Base-by-base conservation (phyloP, 1,140 invertebrate species). In the Tetranychus cinnabarinus region DNA sequence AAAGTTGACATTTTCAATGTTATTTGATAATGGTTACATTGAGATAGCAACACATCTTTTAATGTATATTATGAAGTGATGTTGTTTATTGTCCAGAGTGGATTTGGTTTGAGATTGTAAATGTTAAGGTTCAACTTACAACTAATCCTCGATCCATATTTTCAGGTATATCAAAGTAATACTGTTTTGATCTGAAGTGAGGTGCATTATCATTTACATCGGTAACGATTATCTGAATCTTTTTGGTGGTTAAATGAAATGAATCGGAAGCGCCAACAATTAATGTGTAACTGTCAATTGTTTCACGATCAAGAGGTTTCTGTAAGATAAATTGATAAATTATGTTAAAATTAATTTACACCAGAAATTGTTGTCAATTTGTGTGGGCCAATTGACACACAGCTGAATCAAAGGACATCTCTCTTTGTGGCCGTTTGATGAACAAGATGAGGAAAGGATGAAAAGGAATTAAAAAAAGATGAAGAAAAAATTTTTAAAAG, bases 141-240 rank as follows among this genome's bases (percentile, higher is more conserved):
- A 64, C 59, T 59, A 81, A 81, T 34, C 86, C 87, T 8, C 85
- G 75, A 34, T 78, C 76, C 12, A 84, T 80, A 71, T 89, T 86
- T 72, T 95, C 90, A 0, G 81, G 77, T 23, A 96, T 81, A 68
- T 89, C 87, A 70, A 90, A 89, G 10, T 86, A 88, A 70, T 91
- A 92, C 0, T 83, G 83, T 56, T 73, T 77, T 66, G 85, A 82
- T 58, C 81, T 76, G 60, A 95, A 95, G n/a, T 79, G 74, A 1
- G 91, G 91, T 2, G 86, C 81, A 71, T 93, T 92, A 77, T 96
- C 90, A 70, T 96, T 97, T 89, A 86, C n/a, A 85, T 60, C 59
- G 54, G 34, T 46, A 45, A 63, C 35, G 23, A n/a, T 50, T 10
- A 63, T 33, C 3, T 59, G 56, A 5, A 63, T 50, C 12, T 35